phyloP scores from a whole-genome alignment of 1,140 invertebrate species.

The Drosophila bocki region DNA sequence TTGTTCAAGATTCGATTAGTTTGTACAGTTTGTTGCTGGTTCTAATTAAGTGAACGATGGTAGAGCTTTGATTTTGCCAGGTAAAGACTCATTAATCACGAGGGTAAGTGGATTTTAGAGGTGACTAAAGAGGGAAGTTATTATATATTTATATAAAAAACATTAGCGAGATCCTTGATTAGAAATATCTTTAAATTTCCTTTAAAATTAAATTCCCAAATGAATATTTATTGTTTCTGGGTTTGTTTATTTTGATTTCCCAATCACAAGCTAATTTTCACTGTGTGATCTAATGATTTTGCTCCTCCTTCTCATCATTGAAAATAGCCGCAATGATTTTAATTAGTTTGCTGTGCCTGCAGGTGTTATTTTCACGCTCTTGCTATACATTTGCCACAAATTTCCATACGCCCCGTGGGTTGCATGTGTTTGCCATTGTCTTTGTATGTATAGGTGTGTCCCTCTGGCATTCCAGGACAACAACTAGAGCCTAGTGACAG shows the following conservation, averaged over 20 bases:
- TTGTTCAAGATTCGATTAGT: conserved; percentile 1
- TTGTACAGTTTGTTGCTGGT: not conserved
- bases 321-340: conserved; percentile 55
- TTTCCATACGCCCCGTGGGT: conserved; percentile 11
- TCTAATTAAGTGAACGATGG: conserved; percentile 15
- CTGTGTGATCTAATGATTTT: not conserved
- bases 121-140: not conserved
- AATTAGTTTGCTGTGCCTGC: conserved; percentile 65
- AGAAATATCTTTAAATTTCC: not conserved
- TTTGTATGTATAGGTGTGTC: not conserved
- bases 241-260: not conserved
- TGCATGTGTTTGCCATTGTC: conserved; percentile 3
- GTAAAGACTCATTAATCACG: not conserved
- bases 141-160: not conserved
- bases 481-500: not conserved
- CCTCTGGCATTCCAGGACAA: conserved; percentile 18
- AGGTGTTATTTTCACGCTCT: conserved; percentile 69
- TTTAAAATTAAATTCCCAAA: not conserved
- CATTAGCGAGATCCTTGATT: rapidly evolving
- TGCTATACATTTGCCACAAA: conserved; percentile 35
- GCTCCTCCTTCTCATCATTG: conserved; percentile 1
- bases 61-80: not conserved
- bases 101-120: not conserved
- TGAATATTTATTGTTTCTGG: not conserved
- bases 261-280: conserved; percentile 1